A percentile compares a stretch with the other conserved stretches of the same genome.
These are phyloP conservation scores for Caenorhabditis auriculariae DNA, from an alignment of 2,888 invertebrate species.

Conservation along the genomic window DNA sequence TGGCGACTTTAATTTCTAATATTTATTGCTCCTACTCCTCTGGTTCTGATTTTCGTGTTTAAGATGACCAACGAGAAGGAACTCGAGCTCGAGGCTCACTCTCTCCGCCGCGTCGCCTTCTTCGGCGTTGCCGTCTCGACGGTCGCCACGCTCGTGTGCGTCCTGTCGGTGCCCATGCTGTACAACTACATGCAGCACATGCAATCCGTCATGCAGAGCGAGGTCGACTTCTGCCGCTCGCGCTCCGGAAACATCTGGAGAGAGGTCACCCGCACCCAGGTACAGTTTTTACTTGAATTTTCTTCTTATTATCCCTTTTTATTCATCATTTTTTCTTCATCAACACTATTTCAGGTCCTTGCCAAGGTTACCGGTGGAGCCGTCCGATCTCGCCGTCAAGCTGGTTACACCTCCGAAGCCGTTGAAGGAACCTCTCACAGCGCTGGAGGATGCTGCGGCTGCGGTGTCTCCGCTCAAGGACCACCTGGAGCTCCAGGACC, in stretches of 20 bases:
- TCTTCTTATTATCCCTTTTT: neutral
- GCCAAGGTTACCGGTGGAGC: conserved; percentile 46
- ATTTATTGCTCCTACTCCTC: no score
- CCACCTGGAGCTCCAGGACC: conserved; percentile 46
- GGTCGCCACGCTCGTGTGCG: conserved; percentile 46
- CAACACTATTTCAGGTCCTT: conserved; percentile 28
- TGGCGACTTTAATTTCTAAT: no score
- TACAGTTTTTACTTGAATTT: neutral
- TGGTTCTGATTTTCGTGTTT: no score
- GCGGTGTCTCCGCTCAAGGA: conserved; percentile 38
- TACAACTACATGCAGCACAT: conserved; percentile 60
- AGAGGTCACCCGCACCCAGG: conserved; percentile 49
- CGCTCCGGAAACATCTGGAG: conserved; percentile 50
- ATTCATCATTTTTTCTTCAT: neutral
- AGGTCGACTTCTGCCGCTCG: conserved; percentile 49
- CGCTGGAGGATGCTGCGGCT: conserved; percentile 48
- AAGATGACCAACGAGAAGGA: conserved; percentile 40
- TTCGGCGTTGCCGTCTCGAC: conserved; percentile 48
- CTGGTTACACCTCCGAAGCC: conserved; percentile 42
- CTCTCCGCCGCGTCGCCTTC: conserved; percentile 44
- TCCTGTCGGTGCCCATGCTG: conserved; percentile 48
- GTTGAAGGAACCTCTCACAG: conserved; percentile 29
- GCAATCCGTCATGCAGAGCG: conserved; percentile 46
- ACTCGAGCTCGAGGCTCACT: conserved; percentile 43
- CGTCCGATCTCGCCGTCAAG: conserved; percentile 44